These are phyloP conservation scores for Ivindomyrus marchei DNA, from an alignment of 2,113 vertebrate species.

Conservation along the genomic window DNA sequence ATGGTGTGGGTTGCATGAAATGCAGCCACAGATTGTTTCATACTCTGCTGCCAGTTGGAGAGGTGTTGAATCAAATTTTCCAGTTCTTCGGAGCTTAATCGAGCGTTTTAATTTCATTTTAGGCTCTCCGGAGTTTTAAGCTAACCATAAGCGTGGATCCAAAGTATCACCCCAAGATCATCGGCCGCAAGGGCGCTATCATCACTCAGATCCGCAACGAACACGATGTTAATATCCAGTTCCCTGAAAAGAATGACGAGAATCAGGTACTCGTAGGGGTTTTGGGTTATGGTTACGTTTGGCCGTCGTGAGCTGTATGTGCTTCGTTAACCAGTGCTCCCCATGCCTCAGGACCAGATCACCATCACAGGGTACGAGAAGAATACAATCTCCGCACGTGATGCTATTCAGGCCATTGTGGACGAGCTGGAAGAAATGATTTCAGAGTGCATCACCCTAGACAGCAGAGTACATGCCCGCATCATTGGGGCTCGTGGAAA, in stretches of 20 bases:
- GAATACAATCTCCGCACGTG: constrained; percentile 83
- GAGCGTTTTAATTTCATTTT: not conserved
- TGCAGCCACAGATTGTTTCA: not conserved
- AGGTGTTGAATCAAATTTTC: not conserved
- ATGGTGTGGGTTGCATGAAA: not conserved
- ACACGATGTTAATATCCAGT: constrained; percentile 95
- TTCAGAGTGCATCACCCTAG: constrained; percentile 84
- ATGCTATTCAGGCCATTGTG: constrained; percentile 87
- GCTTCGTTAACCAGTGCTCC: not conserved
- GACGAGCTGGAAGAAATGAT: constrained; percentile 94
- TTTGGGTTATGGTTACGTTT: not conserved
- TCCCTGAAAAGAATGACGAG: constrained; percentile 93
- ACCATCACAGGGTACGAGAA: constrained; percentile 94
- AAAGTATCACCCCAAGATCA: constrained; percentile 97
- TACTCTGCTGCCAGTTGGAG: not conserved
- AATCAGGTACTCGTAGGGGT: constrained; percentile 69
- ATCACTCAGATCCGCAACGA: constrained; percentile 90
- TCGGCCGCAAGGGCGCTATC: constrained; percentile 92
- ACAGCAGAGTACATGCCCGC: constrained; percentile 89
- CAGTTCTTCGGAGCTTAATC: not conserved
- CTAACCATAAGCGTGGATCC: constrained; percentile 91
- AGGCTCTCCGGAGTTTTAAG: constrained; percentile 94
- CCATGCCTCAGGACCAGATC: constrained; percentile 79
- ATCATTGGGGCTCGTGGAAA: constrained; percentile 94
- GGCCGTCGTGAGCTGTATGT: not conserved